Base-by-base conservation (phyloP, 2,113 vertebrate genomes). In the Mustela nigripes region DNA sequence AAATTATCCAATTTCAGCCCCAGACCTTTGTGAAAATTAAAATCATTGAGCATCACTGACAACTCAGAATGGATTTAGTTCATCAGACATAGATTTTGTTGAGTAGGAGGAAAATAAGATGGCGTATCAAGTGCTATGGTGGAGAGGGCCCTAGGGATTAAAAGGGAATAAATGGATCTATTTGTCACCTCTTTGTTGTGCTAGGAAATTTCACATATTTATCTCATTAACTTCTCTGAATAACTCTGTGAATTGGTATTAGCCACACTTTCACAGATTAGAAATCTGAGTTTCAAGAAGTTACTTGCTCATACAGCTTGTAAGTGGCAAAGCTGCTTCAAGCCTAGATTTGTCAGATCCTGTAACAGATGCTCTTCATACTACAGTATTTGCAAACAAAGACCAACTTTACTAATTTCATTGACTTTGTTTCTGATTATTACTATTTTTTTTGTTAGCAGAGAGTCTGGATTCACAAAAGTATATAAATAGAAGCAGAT, bases 1-100 rank as follows among this genome's bases (percentile, higher is more conserved):
- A 92, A 92, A 95, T 92, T 62, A 92, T 53, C 56, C 4, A 69
- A 56, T 91, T 91, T 95, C 81, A 87, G 42, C 63, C 21, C 7
- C 10, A 96, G 84, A 81, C 15, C 28, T 95, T 88, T 76, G 91
- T 81, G 81, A 85, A 97, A 76, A 95, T 95, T 85, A 91, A 93
- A 94, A 93, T 88, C 33, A 73, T 81, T 67, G 62, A 92, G 71
- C 24, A 22, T 93, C 45, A 62, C 31, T 96, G 91, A 65, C 42
- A 94, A 88, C 31, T 92, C 26, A 60, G 63, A 15, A 78, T 94
- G 21, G 12, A 93, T 63, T 97, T 85, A 91, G 28, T 80, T 90
- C 31, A 76, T 95, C 56, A 90, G 62, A 86, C 58, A 73, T 2
- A 85, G 69, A 91, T 81, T 91, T 95, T 78, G 45, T 74, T 87